Conservation (phyloP, 1,140 invertebrate genomes). For the Rhynchophorus ferrugineus region DNA sequence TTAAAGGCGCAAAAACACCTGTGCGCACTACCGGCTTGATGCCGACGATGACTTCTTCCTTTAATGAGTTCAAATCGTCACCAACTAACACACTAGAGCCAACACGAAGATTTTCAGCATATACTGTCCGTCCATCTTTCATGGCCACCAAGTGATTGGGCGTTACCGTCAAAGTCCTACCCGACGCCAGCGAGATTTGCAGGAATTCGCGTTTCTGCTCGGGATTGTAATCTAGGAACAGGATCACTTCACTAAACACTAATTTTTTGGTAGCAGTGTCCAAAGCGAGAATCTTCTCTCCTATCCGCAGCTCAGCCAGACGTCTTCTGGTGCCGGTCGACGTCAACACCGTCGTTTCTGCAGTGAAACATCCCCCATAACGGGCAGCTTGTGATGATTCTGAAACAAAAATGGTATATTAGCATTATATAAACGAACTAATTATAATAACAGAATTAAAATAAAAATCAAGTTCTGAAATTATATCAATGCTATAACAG, state of each 20-base stretch:
- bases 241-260: constrained; percentile 77
- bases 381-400: constrained; percentile 84
- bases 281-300: constrained; percentile 75
- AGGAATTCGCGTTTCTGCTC: constrained; percentile 62
- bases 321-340: constrained; percentile 47
- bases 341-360: constrained; percentile 54
- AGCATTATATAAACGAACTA: too few relatives aligned
- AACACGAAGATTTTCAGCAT: constrained; percentile 50
- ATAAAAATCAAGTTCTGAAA: too few relatives aligned
- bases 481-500: too few relatives aligned
- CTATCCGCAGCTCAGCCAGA: constrained; percentile 64
- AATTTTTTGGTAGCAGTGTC: constrained; percentile 53
- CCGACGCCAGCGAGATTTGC: constrained; percentile 60
- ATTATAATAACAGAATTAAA: too few relatives aligned
- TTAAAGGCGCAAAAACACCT: constrained; percentile 88
- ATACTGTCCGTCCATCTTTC: constrained; percentile 43
- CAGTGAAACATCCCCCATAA: constrained; percentile 75
- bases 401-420: constrained; percentile 58
- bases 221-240: constrained; percentile 78
- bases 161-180: constrained; percentile 67
- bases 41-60: constrained; percentile 55
- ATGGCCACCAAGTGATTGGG: constrained; percentile 70
- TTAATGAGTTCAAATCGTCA: constrained; percentile 43
- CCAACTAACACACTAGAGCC: constrained; percentile 46
- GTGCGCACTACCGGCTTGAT: constrained; percentile 49